Conservation (phyloP, 2,888 invertebrate genomes). For the Dolichopus griseipennis region DNA sequence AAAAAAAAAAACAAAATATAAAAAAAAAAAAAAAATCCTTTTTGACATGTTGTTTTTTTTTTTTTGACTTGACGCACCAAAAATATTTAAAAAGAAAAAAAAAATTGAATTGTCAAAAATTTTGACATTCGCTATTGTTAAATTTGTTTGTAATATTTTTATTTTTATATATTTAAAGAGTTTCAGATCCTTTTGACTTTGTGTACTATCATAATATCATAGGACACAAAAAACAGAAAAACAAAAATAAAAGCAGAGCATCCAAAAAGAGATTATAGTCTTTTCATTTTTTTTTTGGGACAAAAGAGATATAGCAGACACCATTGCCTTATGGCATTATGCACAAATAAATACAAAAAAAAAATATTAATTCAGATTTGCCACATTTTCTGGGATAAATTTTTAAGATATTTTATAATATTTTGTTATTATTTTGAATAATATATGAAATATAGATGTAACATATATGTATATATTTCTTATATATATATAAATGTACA, state of each 20-base stretch:
- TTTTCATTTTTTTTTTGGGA: neutral
- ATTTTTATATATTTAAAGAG: neutral
- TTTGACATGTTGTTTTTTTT: neutral
- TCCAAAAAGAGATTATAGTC: neutral
- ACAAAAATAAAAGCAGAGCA: neutral
- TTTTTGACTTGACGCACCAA: neutral
- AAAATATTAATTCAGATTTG: neutral
- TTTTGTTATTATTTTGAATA: neutral
- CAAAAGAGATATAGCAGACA: neutral
- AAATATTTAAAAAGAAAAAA: neutral
- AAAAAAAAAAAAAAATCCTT: neutral
- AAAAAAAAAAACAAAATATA: neutral
- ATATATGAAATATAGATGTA: too few relatives aligned
- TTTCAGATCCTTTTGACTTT: neutral
- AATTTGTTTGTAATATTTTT: neutral
- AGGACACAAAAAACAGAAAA: too few relatives aligned
- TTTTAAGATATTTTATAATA: too few relatives aligned
- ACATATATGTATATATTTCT: too few relatives aligned
- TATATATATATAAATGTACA: too few relatives aligned
- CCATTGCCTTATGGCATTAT: neutral
- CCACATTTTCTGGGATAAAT: neutral
- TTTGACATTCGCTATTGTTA: conserved; percentile 10
- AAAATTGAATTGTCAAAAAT: conserved; percentile 11
- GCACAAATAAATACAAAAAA: neutral
- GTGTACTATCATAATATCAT: neutral